phyloP scores from a whole-genome alignment of 2,797 vertebrate genomes.

The Anguilla anguilla region DNA sequence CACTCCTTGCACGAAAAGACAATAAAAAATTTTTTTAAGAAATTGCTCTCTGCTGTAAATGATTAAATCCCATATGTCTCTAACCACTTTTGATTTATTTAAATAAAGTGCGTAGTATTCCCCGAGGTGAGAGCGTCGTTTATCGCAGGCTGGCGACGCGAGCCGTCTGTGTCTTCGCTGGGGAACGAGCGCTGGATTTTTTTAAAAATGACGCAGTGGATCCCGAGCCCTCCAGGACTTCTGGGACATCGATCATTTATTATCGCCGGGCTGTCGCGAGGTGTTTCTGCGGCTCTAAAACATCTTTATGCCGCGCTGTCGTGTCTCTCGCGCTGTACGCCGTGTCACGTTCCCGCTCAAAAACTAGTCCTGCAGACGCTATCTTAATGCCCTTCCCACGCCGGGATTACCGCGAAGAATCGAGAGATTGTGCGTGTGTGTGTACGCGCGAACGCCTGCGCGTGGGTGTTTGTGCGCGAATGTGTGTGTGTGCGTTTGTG shows the following conservation, averaged over 20 bases:
- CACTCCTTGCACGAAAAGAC: background rate
- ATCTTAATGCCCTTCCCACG: slow-evolving; percentile 1
- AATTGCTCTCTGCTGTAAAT: background rate
- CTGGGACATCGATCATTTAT: background rate
- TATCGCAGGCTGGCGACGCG: background rate
- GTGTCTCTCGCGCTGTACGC: background rate
- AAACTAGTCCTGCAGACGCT: background rate
- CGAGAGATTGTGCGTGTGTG: background rate
- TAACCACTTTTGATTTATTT: background rate
- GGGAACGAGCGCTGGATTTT: background rate
- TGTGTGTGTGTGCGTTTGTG: background rate
- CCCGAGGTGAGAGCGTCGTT: background rate
- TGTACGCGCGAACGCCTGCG: background rate
- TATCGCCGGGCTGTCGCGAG: background rate
- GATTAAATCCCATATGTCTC: background rate
- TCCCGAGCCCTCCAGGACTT: background rate
- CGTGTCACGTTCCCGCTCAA: background rate
- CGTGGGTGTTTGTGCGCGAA: background rate
- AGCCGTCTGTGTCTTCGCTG: background rate
- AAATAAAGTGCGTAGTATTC: background rate
- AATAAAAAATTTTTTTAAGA: background rate
- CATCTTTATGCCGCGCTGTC: background rate
- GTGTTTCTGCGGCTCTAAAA: background rate
- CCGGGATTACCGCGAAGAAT: slow-evolving; percentile 42
- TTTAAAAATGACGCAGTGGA: background rate